Evolutionary conservation across 2,113 vertebrate genomes (phyloP), one percentile per base, ranked within the genome.

Genomic region (Donacobius atricapilla): DNA sequence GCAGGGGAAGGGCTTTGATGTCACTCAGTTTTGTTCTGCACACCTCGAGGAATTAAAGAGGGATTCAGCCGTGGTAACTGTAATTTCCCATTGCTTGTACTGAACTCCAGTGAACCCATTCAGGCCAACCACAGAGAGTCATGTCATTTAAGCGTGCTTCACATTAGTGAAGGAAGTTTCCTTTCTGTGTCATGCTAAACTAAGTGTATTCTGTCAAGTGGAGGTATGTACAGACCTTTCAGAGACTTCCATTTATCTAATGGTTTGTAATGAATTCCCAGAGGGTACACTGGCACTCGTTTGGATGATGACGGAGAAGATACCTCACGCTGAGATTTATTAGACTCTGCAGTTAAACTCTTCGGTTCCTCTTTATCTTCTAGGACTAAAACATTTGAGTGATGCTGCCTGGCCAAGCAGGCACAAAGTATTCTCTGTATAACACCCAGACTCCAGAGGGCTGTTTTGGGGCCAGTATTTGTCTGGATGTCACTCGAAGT

Each of bases 401-500:
- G 97, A 96, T 98, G 92, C 96, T 97, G 95, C 96, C 96, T 98
- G 93, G 90, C 92, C 96, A 91, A 93, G 81, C 92, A 97, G 97
- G 97, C 96, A 96, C 97, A 95, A 97, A 97, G 94, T 98, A 91
- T 97, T 97, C 95, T 97, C 97, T 97, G 95, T 98, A 50, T 95
- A 97, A 96, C 92, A 96, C 91, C 90, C 91, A 87, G 71, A 97
- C 95, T 98, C 93, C 96, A 94, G 97, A 97, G 97, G 95, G 96
- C 91, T 97, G 87, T 95, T 97, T 97, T 96, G 93, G 95, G 97
- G 97, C 97, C 97, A 97, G 86, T 97, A 97, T 98, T 98, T 98
- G 94, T 97, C 97, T 97, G 97, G 95, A 97, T 98, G 96, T 98
- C 97, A 96, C 96, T 97, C 96, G 39, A 97, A 97, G 90, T 97